These are phyloP conservation scores for Holotrichia oblita DNA, from an alignment of 1,140 invertebrate genomes.

Conservation along the genomic window DNA sequence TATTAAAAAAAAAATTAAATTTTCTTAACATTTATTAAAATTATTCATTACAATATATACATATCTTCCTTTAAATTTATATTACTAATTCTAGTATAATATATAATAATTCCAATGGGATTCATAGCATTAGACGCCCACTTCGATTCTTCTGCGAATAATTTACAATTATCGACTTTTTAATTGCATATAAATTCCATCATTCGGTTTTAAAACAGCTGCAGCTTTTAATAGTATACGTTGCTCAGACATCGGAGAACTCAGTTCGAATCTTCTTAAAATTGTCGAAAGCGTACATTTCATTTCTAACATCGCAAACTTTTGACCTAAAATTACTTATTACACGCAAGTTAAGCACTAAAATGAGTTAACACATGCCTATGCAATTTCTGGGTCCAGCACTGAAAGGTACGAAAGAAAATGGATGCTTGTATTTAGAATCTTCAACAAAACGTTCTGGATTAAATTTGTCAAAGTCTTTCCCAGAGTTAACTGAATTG, in stretches of 20 bases:
- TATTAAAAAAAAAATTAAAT: too few species aligned
- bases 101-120: too few species aligned
- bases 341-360: not conserved
- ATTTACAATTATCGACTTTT: not conserved
- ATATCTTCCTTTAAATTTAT: too few species aligned
- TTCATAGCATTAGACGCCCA: too few species aligned
- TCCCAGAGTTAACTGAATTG: not conserved
- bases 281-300: slow-evolving; percentile 49
- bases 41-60: too few species aligned
- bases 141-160: not conserved
- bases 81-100: too few species aligned
- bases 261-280: slow-evolving; percentile 57
- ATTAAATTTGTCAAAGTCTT: slow-evolving; percentile 28
- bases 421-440: not conserved
- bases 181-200: slow-evolving; percentile 50
- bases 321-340: slow-evolving; percentile 47
- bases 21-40: too few species aligned
- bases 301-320: slow-evolving; percentile 51
- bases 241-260: slow-evolving; percentile 53
- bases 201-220: slow-evolving; percentile 60
- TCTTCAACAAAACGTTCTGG: slow-evolving; percentile 24
- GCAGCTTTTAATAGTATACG: slow-evolving; percentile 56
- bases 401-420: slow-evolving; percentile 31
- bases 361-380: not conserved
- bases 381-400: slow-evolving; percentile 39